Evolutionary conservation across 2,113 vertebrate species (phyloP), one percentile per base, ranked within the genome.

Genomic region (Macheiramphus alcinus): DNA sequence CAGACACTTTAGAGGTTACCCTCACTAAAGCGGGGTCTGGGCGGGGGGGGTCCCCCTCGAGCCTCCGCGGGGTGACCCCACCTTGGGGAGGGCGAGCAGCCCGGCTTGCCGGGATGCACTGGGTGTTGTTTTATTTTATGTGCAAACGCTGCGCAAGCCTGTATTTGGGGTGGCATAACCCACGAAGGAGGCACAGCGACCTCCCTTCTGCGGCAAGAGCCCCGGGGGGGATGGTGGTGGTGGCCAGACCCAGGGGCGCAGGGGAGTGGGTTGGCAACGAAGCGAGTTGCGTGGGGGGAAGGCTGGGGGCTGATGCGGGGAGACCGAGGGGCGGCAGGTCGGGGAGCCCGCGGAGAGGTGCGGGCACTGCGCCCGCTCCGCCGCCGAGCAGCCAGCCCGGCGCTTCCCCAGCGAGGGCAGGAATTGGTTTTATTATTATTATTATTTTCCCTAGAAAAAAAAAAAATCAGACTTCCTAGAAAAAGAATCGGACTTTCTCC

Each of bases 61-160:
- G 21, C 17, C 43, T 38, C 63, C 13, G 34, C 20, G 6, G 9
- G 34, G 9, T 71, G 73, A 31, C 65, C 42, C 23, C 4, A 42
- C 55, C 34, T 13, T 3, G 63, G 20, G 31, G 5, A 26, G 31
- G 45, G 58, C 29, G 27, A 62, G 67, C 21, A 83, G 56, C 86
- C 42, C 32, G 52, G 47, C 48, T 58, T 15, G 74, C 58, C 17
- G 55, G 45, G 76, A 12, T 32, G 83, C 31, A 8, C 67, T 6
- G 53, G 14, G 40, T 26, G 80, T 68, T 45, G 40, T 16, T 62
- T 19, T 56, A 7, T 70, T 36, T 0, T 6, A 0, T 0, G 40
- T 2, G 58, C 58, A 9, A 66, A 43, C 5, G 34, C 31, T 17
- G 43, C 29, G 20, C 67, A 32, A 66, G 19, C 16, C 40, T 26